phyloP scores from a whole-genome alignment of 1,140 invertebrate genomes.

The Chlorops oryzae region DNA sequence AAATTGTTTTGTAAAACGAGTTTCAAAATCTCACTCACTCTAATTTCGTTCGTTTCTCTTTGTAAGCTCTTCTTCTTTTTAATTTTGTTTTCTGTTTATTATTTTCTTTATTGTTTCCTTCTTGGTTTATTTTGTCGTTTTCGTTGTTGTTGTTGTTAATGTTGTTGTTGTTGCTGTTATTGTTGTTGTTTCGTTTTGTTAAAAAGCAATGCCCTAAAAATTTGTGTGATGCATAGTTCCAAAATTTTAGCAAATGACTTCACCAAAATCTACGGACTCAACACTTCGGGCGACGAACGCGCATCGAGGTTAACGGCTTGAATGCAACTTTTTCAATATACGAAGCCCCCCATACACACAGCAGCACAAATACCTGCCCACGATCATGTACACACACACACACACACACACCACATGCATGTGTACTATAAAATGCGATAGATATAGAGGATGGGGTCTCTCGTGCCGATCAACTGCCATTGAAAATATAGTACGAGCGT shows the following conservation, averaged over 20 bases:
- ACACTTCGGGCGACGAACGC: conserved; percentile 40
- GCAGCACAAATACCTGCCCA: conserved; percentile 4
- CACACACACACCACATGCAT: too few species aligned
- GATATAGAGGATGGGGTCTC: too few species aligned
- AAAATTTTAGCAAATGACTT: conserved; percentile 39
- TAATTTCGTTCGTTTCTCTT: not conserved
- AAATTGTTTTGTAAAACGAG: too few species aligned
- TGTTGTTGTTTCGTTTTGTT: conserved; percentile 5
- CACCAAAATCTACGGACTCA: conserved; percentile 21
- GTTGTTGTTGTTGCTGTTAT: conserved; percentile 1
- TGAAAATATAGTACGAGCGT: too few species aligned
- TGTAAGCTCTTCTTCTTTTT: not conserved
- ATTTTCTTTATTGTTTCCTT: conserved; percentile 6
- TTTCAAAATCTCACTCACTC: conserved; percentile 4
- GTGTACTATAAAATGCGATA: too few species aligned
- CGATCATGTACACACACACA: conserved; percentile 12
- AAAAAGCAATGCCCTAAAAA: not conserved
- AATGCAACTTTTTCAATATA: conserved; percentile 45
- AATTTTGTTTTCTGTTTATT: not conserved
- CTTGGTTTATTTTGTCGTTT: conserved; percentile 1
- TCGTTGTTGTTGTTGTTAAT: conserved; percentile 5
- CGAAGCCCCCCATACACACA: conserved; percentile 12
- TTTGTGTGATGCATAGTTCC: conserved; percentile 15
- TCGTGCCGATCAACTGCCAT: too few species aligned
- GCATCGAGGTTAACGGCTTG: conserved; percentile 46